phyloP scores from a whole-genome alignment of 2,888 invertebrate species.

The Eupelmus urozonus region DNA sequence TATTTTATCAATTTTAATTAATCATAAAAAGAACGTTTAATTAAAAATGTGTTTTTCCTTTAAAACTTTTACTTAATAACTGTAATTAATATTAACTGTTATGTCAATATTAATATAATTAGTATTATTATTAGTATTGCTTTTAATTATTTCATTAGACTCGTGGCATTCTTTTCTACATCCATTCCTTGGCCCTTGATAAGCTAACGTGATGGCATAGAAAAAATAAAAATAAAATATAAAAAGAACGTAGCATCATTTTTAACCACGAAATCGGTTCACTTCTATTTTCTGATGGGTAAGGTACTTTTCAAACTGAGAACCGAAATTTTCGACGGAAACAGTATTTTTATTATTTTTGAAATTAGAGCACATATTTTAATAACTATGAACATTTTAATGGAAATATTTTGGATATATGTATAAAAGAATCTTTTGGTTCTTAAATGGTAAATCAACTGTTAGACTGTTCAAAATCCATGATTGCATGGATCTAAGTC shows the following conservation, averaged over 20 bases:
- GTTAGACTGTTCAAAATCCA: too few relatives aligned
- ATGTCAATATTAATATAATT: too few relatives aligned
- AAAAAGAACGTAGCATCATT: conserved; percentile 1
- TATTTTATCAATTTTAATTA: too few relatives aligned
- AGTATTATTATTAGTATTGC: conserved; percentile 8
- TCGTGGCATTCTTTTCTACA: conserved; percentile 44
- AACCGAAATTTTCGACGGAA: conserved; percentile 10
- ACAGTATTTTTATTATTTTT: not conserved
- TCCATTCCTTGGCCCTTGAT: conserved; percentile 28
- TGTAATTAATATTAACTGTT: too few relatives aligned
- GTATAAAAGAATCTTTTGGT: too few relatives aligned
- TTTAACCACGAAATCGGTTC: conserved; percentile 30
- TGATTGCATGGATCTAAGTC: conserved; percentile 4
- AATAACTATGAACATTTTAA: too few relatives aligned
- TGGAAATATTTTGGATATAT: too few relatives aligned
- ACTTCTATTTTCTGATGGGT: conserved; percentile 13
- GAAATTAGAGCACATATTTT: too few relatives aligned
- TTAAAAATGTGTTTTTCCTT: too few relatives aligned
- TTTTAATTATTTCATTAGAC: conserved; percentile 8
- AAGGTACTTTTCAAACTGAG: not conserved
- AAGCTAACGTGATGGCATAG: conserved; percentile 5
- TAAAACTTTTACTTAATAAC: too few relatives aligned
- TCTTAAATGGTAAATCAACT: too few relatives aligned
- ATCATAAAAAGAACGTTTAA: too few relatives aligned
- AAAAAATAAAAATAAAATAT: conserved; percentile 20